These are phyloP conservation scores for Bombyx mori DNA, from an alignment of 1,140 invertebrate genomes.

Conservation along the genomic window DNA sequence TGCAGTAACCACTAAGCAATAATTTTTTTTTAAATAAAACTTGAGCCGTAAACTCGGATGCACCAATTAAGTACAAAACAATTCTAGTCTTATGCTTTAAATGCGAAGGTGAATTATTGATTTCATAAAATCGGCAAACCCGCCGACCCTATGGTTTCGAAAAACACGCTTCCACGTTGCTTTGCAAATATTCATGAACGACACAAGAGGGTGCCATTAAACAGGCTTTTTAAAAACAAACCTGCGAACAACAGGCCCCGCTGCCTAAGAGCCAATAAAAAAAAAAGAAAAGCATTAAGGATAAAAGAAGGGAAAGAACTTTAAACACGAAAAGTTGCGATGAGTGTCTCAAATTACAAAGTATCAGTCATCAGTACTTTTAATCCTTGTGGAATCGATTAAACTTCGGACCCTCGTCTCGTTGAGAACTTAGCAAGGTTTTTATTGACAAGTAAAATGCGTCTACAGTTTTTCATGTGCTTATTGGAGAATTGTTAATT, in stretches of 20 bases:
- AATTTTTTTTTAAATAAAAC: no score
- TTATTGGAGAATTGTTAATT: conserved; percentile 18
- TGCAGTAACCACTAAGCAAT: no score
- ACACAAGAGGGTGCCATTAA: no score
- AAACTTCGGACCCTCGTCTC: conserved; percentile 12
- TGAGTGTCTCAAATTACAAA: conserved; percentile 7
- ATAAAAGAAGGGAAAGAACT: neutral
- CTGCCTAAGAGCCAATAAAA: neutral
- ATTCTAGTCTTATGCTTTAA: no score
- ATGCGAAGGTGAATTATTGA: no score
- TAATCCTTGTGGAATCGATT: conserved; percentile 19
- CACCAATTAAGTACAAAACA: no score
- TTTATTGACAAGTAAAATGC: conserved; percentile 20
- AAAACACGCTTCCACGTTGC: neutral
- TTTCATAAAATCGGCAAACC: no score
- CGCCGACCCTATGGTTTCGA: neutral
- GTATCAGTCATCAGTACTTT: conserved; percentile 13
- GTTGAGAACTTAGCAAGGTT: conserved; percentile 13
- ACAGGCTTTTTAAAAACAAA: no score
- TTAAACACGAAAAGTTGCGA: neutral
- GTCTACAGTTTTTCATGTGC: conserved; percentile 15
- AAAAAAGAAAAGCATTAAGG: neutral
- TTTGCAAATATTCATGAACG: neutral
- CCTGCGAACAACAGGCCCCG: neutral
- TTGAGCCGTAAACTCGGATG: no score